Base-by-base conservation (phyloP, 2,888 invertebrate species). In the Synergus japonicus region DNA sequence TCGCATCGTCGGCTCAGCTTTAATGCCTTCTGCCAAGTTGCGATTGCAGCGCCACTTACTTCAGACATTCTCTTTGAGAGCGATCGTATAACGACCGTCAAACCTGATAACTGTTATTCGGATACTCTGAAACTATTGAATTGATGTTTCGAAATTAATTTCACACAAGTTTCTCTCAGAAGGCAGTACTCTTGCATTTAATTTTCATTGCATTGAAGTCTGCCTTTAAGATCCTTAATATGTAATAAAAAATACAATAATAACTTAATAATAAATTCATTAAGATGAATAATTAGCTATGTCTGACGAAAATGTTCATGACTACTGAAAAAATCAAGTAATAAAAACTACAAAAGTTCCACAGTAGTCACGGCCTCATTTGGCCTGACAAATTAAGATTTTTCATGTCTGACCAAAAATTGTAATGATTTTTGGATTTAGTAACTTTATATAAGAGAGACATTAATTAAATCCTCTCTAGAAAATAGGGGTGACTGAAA, bases 1-100 rank as follows among this genome's bases (percentile, higher is more conserved):
- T 76, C 37, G 67, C 81, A 76, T 78, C 81, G 76, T 77, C 58
- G 67, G 15, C 46, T 60, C 43, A 54, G 76, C 79, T 65, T 76
- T 79, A 76, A 77, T 69, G 65, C n/a, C 29, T 29, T 29, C 10
- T 37, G 54, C 49, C 49, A 73, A 73, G 15, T 73, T 37, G 73
- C 29, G 54, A 73, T 54, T 73, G 15, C 37, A 58, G 49, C 66
- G 54, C 49, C 54, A 29, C 54, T 66, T 13, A 41, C 66, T 67
- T 77, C 60, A 49, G 49, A 73, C 37, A 54, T 54, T 54, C 54
- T 37, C 73, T 54, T 15, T 73, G 37, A 54, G 49, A 73, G 54
- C 73, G 10, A 73, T 73, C 69, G 46, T 69, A 29, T 67, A 67
- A 67, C 67, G 46, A 67, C 67, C 69, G 13, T 49, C 69, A 49